Evolutionary conservation across 2,797 vertebrate species (phyloP).

Genomic region (Mormyrus hasselquistii): DNA sequence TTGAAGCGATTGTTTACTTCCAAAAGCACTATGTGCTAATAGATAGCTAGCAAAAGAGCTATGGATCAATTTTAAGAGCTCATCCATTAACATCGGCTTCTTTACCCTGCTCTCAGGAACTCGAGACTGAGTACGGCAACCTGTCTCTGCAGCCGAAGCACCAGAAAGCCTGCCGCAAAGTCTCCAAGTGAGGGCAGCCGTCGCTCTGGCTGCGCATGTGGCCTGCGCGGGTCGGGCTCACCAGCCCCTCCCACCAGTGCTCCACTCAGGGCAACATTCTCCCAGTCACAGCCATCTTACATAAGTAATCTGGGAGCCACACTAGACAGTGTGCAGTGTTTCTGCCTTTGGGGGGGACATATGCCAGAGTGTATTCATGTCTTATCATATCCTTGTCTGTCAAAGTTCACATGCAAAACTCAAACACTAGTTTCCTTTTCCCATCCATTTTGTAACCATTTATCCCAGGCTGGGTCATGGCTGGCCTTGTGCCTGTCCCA

Average conservation of each 20-base stretch:
- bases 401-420: constrained; percentile 13
- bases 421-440: not conserved
- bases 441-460: not conserved
- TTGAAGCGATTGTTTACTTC: not conserved
- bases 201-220: not conserved
- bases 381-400: not conserved
- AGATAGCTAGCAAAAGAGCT: not conserved
- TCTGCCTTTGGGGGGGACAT: not conserved
- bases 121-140: constrained; percentile 85
- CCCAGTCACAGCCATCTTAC: constrained; percentile 21
- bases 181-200: constrained; percentile 74
- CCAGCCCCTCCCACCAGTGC: constrained; percentile 24
- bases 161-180: constrained; percentile 62
- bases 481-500: not conserved
- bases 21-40: not conserved
- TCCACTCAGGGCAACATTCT: constrained; percentile 31
- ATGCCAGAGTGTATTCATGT: not conserved
- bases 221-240: constrained; percentile 5
- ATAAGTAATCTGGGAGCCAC: constrained; percentile 30
- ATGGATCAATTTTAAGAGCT: not conserved
- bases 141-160: constrained; percentile 70
- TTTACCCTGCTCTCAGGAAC: constrained; percentile 39
- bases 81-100: not conserved
- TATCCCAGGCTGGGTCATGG: not conserved
- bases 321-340: constrained; percentile 23